These are phyloP conservation scores for Python bivittatus DNA, from an alignment of 2,113 vertebrate species.

Conservation along the genomic window DNA sequence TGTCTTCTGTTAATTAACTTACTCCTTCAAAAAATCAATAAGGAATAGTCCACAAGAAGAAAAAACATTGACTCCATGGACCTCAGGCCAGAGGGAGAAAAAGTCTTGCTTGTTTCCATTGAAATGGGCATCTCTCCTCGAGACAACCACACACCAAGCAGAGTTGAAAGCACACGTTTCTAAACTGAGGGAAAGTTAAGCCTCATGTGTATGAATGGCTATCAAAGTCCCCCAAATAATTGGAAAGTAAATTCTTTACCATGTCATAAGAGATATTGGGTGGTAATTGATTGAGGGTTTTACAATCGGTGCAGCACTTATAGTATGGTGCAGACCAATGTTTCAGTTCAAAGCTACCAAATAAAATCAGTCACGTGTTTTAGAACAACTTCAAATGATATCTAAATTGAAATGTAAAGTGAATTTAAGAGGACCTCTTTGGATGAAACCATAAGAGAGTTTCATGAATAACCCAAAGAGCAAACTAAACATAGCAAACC, in stretches of 20 bases:
- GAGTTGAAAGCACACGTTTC: background rate
- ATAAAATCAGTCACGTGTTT: background rate
- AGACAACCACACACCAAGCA: background rate
- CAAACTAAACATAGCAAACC: background rate
- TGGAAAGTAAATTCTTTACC: background rate
- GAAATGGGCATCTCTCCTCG: background rate
- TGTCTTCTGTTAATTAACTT: slow-evolving; percentile 82
- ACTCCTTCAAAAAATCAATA: slow-evolving; percentile 82
- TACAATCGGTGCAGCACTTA: background rate
- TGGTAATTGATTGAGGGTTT: background rate
- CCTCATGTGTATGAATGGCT: background rate
- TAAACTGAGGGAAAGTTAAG: background rate
- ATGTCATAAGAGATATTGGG: background rate
- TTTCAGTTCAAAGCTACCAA: background rate
- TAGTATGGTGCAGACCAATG: background rate
- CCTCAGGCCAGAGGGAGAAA: background rate
- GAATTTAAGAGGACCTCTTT: background rate
- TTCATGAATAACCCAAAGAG: background rate
- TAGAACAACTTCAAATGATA: background rate
- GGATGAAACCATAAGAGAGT: background rate
- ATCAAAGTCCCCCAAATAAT: background rate
- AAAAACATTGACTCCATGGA: slow-evolving; percentile 48
- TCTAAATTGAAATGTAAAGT: background rate
- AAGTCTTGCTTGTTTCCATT: background rate
- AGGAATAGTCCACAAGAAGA: slow-evolving; percentile 66